Base-by-base conservation (phyloP, 2,888 invertebrate genomes). In the Augiades crinisus region DNA sequence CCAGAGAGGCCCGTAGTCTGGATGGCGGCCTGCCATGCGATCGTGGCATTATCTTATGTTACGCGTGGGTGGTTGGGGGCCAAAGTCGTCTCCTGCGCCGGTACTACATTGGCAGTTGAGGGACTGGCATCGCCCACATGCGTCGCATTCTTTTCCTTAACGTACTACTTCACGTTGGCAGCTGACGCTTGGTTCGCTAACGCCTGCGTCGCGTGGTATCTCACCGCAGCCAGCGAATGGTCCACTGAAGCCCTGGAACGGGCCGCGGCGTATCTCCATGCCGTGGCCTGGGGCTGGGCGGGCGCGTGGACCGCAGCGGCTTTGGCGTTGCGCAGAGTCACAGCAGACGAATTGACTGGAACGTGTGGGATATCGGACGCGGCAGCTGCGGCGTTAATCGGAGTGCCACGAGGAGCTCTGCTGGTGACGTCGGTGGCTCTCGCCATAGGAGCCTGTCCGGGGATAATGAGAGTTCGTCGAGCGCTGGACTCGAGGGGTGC, bases 1-100 rank as follows among this genome's bases (percentile, higher is more conserved):
- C 98, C 98, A 0, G 98, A 98, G 72, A 91, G 98, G 36, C 98
- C 98, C 0, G 95, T 97, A 30, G 94, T 98, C 53, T 98, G 96
- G 86, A 91, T 98, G 56, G 96, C 97, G 3, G 92, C 96, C 0
- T 98, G 98, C 81, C 96, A 97, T 78, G 94, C 95, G 64, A 90
- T 95, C 45, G 93, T 96, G 17, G 94, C 96, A 0, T 81, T 96
- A 3, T 94, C 95, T 21, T 95, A 95, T 77, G 91, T 91, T 63
- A 91, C 94, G 12, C 91, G 95, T 55, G 93, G 94, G 47, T 92
- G 92, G 62, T 79, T 91, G 21, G 92, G 92, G 8, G 70, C 84
- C 12, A 74, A 70, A 33, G 57, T 70, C 7, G 78, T 81, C 0
- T 75, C 85, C 3, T 84, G 83, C 57, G 73, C 83, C 2, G 83